Conservation (phyloP, 2,888 invertebrate species). For the Criorhina ranunculi region DNA sequence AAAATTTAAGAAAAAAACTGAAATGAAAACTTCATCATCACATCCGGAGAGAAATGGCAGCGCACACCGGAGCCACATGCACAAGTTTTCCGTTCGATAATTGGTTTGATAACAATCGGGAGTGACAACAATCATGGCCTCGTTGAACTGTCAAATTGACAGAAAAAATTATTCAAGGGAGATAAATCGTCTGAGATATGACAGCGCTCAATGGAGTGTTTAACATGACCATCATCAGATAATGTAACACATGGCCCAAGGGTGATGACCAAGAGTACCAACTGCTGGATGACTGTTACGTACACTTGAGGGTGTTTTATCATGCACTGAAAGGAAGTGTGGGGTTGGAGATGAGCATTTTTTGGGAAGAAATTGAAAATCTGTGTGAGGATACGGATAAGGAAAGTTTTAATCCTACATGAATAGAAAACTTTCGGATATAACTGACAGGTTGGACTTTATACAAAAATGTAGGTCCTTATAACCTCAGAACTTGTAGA, state of each 20-base stretch:
- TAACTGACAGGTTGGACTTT: too few relatives aligned
- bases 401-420: too few relatives aligned
- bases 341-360: not conserved
- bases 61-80: not conserved
- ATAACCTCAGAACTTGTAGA: too few relatives aligned
- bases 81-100: slow-evolving; percentile 22
- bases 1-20: not conserved
- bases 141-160: slow-evolving; percentile 47
- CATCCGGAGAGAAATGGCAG: slow-evolving; percentile 9
- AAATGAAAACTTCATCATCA: slow-evolving; percentile 29
- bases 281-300: slow-evolving; percentile 4
- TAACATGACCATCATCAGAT: slow-evolving; percentile 47
- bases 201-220: slow-evolving; percentile 45
- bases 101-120: slow-evolving; percentile 51
- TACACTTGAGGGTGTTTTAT: slow-evolving; percentile 15
- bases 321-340: slow-evolving; percentile 1
- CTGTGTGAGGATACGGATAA: too few relatives aligned
- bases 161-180: slow-evolving; percentile 13
- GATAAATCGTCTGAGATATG: slow-evolving; percentile 33
- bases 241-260: slow-evolving; percentile 41
- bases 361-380: slow-evolving; percentile 9
- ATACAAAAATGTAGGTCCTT: too few relatives aligned
- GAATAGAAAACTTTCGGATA: too few relatives aligned
- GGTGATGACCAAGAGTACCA: slow-evolving; percentile 23
- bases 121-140: slow-evolving; percentile 16